Evolutionary conservation across 2,797 vertebrate species (phyloP).

Genomic region (Myotis vivesi): DNA sequence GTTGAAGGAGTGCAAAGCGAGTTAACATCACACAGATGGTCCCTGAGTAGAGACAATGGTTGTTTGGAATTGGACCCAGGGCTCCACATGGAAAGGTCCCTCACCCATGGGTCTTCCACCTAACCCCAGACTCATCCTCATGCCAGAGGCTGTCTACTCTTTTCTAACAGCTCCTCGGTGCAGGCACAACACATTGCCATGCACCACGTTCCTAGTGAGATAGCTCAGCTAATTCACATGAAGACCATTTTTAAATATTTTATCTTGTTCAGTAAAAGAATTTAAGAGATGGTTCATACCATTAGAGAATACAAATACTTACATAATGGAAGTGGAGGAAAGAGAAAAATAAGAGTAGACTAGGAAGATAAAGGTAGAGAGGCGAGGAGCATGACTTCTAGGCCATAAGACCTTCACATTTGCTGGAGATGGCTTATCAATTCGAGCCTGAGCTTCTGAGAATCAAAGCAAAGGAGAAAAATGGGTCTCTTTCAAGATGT

Average conservation of each 20-base stretch:
- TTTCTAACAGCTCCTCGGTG: neutral
- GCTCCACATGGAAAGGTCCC: neutral
- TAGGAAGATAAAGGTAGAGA: neutral
- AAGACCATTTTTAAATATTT: neutral
- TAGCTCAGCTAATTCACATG: neutral
- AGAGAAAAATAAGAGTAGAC: neutral
- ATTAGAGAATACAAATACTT: neutral
- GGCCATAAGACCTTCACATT: rapidly evolving
- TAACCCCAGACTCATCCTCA: neutral
- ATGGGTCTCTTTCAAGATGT: neutral
- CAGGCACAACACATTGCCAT: neutral
- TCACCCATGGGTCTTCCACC: neutral
- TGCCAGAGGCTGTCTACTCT: neutral
- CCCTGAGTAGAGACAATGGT: neutral
- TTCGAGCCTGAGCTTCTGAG: neutral
- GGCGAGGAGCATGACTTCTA: neutral
- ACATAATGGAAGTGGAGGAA: neutral
- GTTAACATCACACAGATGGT: neutral
- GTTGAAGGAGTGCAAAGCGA: neutral
- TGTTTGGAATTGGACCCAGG: neutral
- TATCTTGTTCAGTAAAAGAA: neutral
- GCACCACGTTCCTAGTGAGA: neutral
- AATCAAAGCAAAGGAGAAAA: neutral
- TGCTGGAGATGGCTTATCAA: rapidly evolving
- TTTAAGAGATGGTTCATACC: too few species aligned